phyloP scores from a whole-genome alignment of 1,140 invertebrate genomes.

The Drosophila suzukii region DNA sequence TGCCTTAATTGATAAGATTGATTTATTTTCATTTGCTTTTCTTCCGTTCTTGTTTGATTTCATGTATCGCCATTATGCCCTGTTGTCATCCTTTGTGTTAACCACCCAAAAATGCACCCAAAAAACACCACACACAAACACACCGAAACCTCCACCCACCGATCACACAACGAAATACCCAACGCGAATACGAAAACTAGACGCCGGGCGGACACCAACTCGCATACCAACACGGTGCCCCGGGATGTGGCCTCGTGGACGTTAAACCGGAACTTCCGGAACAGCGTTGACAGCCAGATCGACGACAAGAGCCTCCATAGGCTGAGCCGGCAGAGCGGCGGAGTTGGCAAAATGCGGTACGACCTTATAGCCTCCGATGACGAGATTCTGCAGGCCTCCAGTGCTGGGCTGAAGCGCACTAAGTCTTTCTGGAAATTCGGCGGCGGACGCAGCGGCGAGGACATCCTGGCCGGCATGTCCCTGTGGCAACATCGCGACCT shows the following conservation, averaged over 20 bases:
- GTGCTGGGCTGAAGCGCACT: slow-evolving; percentile 88
- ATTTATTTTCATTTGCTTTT: slow-evolving; percentile 58
- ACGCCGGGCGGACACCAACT: slow-evolving; percentile 77
- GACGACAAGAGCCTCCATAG: slow-evolving; percentile 74
- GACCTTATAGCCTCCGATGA: slow-evolving; percentile 85
- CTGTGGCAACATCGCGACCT: slow-evolving; percentile 93
- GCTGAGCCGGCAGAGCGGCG: slow-evolving; percentile 60
- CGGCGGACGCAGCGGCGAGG: slow-evolving; percentile 86
- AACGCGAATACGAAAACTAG: slow-evolving; percentile 30
- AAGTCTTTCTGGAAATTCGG: slow-evolving; percentile 94
- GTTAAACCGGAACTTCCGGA: slow-evolving; percentile 78
- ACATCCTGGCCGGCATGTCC: slow-evolving; percentile 92
- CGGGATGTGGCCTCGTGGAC: slow-evolving; percentile 81
- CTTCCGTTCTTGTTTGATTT: slow-evolving; percentile 63
- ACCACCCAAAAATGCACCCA: slow-evolving; percentile 34
- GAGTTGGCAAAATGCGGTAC: slow-evolving; percentile 76
- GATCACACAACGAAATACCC: slow-evolving; percentile 1
- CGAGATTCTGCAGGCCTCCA: slow-evolving; percentile 78
- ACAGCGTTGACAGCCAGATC: slow-evolving; percentile 80
- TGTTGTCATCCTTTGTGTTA: slow-evolving; percentile 68
- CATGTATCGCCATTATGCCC: slow-evolving; percentile 65
- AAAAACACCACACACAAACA: slow-evolving; percentile 19
- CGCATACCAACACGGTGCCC: slow-evolving; percentile 66
- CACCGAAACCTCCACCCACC: slow-evolving; percentile 11
- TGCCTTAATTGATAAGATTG: slow-evolving; percentile 20